These are phyloP conservation scores for Margarornis squamiger DNA, from an alignment of 2,797 vertebrate genomes.

Conservation along the genomic window DNA sequence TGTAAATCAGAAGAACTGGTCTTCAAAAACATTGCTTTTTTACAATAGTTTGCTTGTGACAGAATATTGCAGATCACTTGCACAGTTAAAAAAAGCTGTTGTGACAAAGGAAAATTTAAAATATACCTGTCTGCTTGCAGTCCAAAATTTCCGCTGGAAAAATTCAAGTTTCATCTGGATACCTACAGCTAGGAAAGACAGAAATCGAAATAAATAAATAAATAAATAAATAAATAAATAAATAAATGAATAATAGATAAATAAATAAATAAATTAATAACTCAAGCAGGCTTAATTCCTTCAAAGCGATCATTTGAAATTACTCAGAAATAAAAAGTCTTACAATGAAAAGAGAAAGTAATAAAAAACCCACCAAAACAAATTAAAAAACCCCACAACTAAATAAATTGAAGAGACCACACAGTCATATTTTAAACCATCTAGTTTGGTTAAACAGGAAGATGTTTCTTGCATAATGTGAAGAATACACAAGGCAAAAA, in stretches of 20 bases:
- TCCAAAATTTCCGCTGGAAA: constrained; percentile 99
- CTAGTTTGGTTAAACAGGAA: neutral
- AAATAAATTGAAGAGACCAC: neutral
- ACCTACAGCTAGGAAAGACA: constrained; percentile 89
- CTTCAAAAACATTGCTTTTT: neutral
- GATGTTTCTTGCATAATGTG: neutral
- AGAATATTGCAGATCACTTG: neutral
- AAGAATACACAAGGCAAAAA: neutral
- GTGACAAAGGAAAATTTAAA: neutral
- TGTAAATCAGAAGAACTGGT: neutral
- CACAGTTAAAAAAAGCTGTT: neutral
- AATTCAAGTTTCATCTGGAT: constrained; percentile 99
- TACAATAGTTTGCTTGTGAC: neutral
- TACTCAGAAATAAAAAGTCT: neutral
- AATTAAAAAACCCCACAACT: rapidly evolving
- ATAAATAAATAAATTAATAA: too few relatives aligned
- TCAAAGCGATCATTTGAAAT: neutral
- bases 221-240: constrained; percentile 66
- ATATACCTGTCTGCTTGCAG: constrained; percentile 95
- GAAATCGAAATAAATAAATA: constrained; percentile 59
- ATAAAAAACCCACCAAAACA: too few relatives aligned
- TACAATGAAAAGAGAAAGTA: neutral
- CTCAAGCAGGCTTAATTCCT: neutral
- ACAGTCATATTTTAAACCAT: neutral
- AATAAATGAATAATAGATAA: constrained; percentile 67